Evolutionary conservation across 2,113 vertebrate genomes (phyloP).

Genomic region (Ondatra zibethicus): DNA sequence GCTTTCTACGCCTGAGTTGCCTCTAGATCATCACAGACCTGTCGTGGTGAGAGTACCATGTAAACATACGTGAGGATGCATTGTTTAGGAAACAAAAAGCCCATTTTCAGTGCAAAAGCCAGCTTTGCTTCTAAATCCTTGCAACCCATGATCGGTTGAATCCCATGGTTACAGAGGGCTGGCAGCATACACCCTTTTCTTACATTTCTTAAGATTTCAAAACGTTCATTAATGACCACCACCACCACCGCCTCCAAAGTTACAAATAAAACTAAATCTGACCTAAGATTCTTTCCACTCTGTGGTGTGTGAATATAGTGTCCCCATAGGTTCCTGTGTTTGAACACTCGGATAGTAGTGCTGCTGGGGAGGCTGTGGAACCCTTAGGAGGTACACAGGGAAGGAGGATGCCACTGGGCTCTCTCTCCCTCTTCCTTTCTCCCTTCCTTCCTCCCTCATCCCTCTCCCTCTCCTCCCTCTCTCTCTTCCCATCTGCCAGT

Average conservation of each 20-base stretch:
- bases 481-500: neutral
- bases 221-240: neutral
- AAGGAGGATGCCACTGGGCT: neutral
- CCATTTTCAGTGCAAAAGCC: neutral
- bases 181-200: neutral
- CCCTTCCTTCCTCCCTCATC: too few species aligned
- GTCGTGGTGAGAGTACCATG: neutral
- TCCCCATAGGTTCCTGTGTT: neutral
- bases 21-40: neutral
- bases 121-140: neutral
- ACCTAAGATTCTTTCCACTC: neutral
- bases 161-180: neutral
- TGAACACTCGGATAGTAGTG: neutral
- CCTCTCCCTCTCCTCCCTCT: too few species aligned
- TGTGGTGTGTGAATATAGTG: neutral
- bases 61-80: neutral
- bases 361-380: neutral
- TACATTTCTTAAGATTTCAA: slow-evolving; percentile 15
- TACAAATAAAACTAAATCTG: slow-evolving; percentile 29
- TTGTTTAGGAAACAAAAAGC: neutral
- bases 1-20: neutral
- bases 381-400: neutral
- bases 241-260: neutral
- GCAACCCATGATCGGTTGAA: neutral
- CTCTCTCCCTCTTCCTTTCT: too few species aligned